Percentiles rank a stretch among this genome's conserved stretches.
Evolutionary conservation across 1,140 invertebrate species (phyloP).

Genomic region (Aplysia californica): DNA sequence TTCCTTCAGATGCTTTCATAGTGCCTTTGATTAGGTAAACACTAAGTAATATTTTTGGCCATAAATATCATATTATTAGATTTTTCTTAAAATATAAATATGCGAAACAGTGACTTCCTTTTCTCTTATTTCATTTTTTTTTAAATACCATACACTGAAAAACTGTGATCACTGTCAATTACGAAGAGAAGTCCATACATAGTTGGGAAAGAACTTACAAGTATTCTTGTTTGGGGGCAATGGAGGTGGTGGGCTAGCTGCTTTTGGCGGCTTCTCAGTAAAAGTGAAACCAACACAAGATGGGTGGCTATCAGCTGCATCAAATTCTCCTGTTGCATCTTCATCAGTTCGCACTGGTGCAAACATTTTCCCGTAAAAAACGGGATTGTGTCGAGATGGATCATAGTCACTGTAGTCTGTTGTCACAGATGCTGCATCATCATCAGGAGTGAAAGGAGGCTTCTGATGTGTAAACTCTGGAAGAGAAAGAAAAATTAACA

Average conservation of each 20-base stretch:
- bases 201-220: no score
- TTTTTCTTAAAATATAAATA: no score
- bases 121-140: no score
- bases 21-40: no score
- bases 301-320: conserved; percentile 58
- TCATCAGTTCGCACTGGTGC: conserved; percentile 44
- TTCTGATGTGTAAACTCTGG: conserved; percentile 4
- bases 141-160: no score
- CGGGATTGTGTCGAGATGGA: conserved; percentile 60
- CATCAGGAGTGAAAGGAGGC: conserved; percentile 32
- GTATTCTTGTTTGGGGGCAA: conserved; percentile 53
- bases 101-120: no score
- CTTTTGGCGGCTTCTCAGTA: conserved; percentile 50
- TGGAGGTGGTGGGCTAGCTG: conserved; percentile 45
- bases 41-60: no score
- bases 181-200: no score
- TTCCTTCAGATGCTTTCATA: no score
- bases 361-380: conserved; percentile 65
- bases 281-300: conserved; percentile 64
- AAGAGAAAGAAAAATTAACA: no score
- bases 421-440: conserved; percentile 50
- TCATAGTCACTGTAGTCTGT: conserved; percentile 64
- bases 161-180: no score
- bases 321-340: conserved; percentile 52
- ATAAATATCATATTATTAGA: no score